phyloP scores from a whole-genome alignment of 2,888 invertebrate species.

The Cephalotes varians region DNA sequence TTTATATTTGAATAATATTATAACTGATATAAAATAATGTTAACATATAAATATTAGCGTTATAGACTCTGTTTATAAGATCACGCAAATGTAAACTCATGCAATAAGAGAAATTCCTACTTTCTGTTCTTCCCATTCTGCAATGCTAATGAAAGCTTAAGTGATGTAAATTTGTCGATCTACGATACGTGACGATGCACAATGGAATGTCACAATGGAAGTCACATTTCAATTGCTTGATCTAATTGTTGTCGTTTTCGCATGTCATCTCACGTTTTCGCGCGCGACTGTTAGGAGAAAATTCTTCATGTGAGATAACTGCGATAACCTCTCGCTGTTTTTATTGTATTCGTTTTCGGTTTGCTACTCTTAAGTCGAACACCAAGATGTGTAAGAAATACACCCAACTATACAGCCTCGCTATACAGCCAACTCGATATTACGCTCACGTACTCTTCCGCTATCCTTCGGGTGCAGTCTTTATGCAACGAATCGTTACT shows the following conservation, averaged over 20 bases:
- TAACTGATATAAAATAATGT: neutral
- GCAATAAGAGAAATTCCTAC: neutral
- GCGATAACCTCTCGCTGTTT: constrained; percentile 23
- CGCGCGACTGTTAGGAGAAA: constrained; percentile 3
- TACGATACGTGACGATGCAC: neutral
- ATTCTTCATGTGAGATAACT: constrained; percentile 16
- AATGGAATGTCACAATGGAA: neutral
- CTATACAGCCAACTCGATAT: constrained; percentile 58
- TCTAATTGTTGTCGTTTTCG: constrained; percentile 15
- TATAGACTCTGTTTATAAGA: neutral
- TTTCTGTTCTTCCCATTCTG: neutral
- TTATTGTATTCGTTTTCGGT: constrained; percentile 22
- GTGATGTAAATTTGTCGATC: neutral
- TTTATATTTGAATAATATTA: neutral
- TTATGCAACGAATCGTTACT: constrained; percentile 65
- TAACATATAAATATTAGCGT: neutral
- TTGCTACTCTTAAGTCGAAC: constrained; percentile 64
- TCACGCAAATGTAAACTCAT: neutral
- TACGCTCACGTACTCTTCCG: constrained; percentile 68
- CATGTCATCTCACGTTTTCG: constrained; percentile 26
- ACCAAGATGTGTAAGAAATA: constrained; percentile 51
- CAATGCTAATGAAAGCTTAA: neutral
- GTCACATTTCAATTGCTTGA: constrained; percentile 17
- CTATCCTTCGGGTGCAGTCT: constrained; percentile 54
- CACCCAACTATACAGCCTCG: constrained; percentile 54